Evolutionary conservation across 2,113 vertebrate genomes (phyloP), one percentile per base, ranked within the genome.

Genomic region (Ranitomeya variabilis): DNA sequence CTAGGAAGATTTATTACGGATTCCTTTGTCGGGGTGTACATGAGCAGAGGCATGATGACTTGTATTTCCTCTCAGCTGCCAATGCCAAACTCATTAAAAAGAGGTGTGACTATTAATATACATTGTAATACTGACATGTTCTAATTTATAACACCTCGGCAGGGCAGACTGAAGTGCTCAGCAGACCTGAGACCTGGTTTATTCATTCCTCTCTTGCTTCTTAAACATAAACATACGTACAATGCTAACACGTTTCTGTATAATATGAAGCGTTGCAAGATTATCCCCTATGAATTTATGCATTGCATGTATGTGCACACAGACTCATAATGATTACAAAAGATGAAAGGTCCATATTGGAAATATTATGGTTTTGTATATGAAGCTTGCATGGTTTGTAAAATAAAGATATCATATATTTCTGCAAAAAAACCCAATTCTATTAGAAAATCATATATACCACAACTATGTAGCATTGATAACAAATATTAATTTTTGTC

Each of bases 71-170:
- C 97, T 98, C 97, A 98, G 97, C 97, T 99, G 98, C 98, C 98
- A 99, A 99, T 99, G 98, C 97, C 97, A 98, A 99, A 99, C 97
- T 99, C 98, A 99, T 99, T 99, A 99, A 99, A 99, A 99, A 98
- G 97, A 99, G 97, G 97, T 99, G 98, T 98, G 97, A 99, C 98
- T 98, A 99, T 99, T 99, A 99, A 99, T 99, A 99, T 97, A 99
- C 98, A 99, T 98, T 99, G 97, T 98, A 99, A 98, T 97, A 97
- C 97, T 98, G 98, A 99, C 97, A 98, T 96, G 94, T 94, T 94
- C 96, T 98, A 99, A 99, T 99, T 99, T 98, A 98, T 98, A 97
- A 98, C 96, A 96, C 93, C 94, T 95, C 95, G 94, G 95, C 94
- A 95, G 95, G 95, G 95, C 94, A 95, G 95, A 94, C 95, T 96